These are phyloP conservation scores for Ia io DNA, from an alignment of 2,113 vertebrate genomes.

Conservation along the genomic window DNA sequence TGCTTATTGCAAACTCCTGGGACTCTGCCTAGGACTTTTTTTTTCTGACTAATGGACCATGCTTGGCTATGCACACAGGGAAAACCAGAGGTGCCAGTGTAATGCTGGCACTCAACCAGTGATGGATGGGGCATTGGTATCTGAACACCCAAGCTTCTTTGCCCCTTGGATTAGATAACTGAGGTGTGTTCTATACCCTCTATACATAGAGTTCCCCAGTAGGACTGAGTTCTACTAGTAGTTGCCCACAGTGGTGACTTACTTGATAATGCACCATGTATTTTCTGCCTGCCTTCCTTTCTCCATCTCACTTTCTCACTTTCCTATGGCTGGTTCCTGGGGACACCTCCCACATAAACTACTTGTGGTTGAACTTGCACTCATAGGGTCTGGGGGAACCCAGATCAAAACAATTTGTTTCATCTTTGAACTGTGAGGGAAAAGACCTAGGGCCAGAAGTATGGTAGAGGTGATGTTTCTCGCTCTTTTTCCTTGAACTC, in stretches of 20 bases:
- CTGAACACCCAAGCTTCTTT: neutral
- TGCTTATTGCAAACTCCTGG: neutral
- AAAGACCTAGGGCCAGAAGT: neutral
- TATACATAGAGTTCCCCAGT: neutral
- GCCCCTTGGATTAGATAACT: neutral
- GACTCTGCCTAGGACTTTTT: neutral
- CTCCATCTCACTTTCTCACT: neutral
- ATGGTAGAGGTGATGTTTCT: neutral
- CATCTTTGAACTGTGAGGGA: neutral
- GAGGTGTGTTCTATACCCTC: neutral
- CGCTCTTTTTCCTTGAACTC: neutral
- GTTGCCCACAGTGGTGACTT: neutral
- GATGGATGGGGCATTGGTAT: neutral
- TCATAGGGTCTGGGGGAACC: neutral
- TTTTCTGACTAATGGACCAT: neutral
- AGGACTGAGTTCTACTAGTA: neutral
- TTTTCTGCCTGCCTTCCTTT: constrained; percentile 3
- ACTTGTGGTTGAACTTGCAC: neutral
- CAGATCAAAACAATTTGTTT: neutral
- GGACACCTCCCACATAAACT: neutral
- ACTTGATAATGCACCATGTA: neutral
- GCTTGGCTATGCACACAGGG: neutral
- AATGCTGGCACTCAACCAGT: neutral
- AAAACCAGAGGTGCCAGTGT: neutral
- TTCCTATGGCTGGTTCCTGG: neutral